Base-by-base conservation (phyloP, 2,888 invertebrate species). In the Proisotoma minuta region DNA sequence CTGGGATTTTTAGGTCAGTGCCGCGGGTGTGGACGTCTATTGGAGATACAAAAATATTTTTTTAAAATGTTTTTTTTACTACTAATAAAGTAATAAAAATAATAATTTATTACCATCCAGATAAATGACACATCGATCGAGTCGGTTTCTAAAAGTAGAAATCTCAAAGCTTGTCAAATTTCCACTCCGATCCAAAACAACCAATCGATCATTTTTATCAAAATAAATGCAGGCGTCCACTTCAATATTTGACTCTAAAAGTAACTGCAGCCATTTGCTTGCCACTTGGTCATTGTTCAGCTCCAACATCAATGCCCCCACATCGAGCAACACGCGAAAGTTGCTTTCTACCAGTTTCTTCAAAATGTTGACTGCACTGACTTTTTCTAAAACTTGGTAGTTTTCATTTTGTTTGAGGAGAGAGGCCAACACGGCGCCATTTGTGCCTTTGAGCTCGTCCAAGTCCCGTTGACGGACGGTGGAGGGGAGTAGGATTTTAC, bases 1-100 rank as follows among this genome's bases (percentile, higher is more conserved):
- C 20, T 1, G 66, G 65, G 18, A 68, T 60, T 53, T 63, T 68
- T 34, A 68, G 48, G 48, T 68, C 68, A 12, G 68, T 68, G 3
- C 68, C 68, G 10, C 68, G 49, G n/a, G 68, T 68, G 34, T 68
- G 68, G 1, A 54, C 61, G 20, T 52, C n/a, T n/a, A n/a, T n/a
- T n/a, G n/a, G n/a, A n/a, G n/a, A n/a, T n/a, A n/a, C n/a, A n/a
- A n/a, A n/a, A n/a, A n/a, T n/a, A n/a, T n/a, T n/a, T n/a, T n/a
- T n/a, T n/a, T n/a, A n/a, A n/a, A n/a, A n/a, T n/a, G n/a, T n/a
- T n/a, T n/a, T n/a, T n/a, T n/a, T n/a, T n/a, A n/a, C n/a, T n/a
- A n/a, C n/a, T n/a, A n/a, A n/a, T n/a, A n/a, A n/a, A n/a, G n/a
- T n/a, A n/a, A n/a, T n/a, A n/a, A n/a, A n/a, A n/a, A n/a, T n/a